These are phyloP conservation scores for Melitaea cinxia DNA, from an alignment of 1,140 invertebrate genomes.

Conservation along the genomic window DNA sequence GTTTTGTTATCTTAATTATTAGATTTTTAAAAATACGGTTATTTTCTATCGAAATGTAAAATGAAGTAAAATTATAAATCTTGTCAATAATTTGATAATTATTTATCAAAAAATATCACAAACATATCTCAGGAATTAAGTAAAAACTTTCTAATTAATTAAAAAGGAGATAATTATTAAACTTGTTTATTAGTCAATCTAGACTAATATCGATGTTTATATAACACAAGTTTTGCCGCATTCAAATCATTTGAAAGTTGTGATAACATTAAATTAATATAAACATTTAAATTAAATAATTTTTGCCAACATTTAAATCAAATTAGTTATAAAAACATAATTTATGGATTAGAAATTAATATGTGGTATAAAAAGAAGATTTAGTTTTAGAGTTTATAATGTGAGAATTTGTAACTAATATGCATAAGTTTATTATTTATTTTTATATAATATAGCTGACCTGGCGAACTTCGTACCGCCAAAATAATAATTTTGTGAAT, in stretches of 20 bases:
- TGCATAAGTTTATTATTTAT: background rate
- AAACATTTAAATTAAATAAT: background rate
- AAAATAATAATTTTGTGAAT: too few relatives aligned
- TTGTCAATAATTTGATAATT: background rate
- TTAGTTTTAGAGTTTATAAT: background rate
- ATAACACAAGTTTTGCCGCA: background rate
- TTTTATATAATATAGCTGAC: background rate
- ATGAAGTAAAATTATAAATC: too few relatives aligned
- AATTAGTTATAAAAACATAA: background rate
- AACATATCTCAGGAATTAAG: background rate
- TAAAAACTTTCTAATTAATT: background rate
- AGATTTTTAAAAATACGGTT: too few relatives aligned
- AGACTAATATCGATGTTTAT: background rate
- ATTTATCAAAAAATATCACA: background rate
- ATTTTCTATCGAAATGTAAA: too few relatives aligned
- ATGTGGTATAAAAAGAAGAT: background rate
- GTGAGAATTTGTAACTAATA: background rate
- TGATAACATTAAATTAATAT: background rate
- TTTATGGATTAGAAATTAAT: background rate
- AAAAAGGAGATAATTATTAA: background rate
- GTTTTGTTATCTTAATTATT: too few relatives aligned
- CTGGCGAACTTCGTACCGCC: too few relatives aligned
- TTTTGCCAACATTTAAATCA: background rate
- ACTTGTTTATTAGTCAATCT: background rate
- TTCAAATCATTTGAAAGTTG: background rate